Evolutionary conservation across 2,888 invertebrate genomes (phyloP).

Genomic region (Rhopalosiphum nymphaeae): DNA sequence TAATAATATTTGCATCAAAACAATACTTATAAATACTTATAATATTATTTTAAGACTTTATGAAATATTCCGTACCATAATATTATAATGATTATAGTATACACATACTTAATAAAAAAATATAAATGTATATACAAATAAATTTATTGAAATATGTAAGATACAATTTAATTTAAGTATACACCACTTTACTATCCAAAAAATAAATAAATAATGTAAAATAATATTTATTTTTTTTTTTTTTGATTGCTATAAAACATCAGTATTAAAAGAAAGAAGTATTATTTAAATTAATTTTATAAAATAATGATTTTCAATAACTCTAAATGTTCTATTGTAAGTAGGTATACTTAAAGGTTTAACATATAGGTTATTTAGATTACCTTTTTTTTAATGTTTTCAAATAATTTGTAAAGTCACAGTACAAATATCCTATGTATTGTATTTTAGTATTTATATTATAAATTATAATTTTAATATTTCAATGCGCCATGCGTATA

Average conservation of each 20-base stretch:
- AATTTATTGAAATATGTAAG: not conserved
- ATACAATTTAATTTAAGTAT: not conserved
- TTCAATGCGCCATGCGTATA: not conserved
- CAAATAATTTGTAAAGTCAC: not conserved
- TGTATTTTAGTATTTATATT: not conserved
- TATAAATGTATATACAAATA: not conserved
- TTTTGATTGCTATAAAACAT: not conserved
- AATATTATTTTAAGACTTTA: not conserved
- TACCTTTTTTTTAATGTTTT: not conserved
- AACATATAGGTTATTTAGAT: not conserved
- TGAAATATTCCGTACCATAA: not conserved
- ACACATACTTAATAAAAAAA: no score
- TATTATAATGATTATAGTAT: not conserved
- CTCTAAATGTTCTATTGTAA: not conserved
- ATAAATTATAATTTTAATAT: not conserved
- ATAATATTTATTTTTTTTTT: not conserved
- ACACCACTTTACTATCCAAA: not conserved
- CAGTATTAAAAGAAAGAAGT: not conserved
- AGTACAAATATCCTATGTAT: not conserved
- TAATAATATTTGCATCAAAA: no score
- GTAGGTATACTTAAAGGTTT: no score
- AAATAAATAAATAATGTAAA: not conserved
- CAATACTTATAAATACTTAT: not conserved
- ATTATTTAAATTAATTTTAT: not conserved
- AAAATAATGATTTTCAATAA: not conserved